Conservation (phyloP, 2,888 invertebrate genomes). For the Pachliopta kotzebuea region DNA sequence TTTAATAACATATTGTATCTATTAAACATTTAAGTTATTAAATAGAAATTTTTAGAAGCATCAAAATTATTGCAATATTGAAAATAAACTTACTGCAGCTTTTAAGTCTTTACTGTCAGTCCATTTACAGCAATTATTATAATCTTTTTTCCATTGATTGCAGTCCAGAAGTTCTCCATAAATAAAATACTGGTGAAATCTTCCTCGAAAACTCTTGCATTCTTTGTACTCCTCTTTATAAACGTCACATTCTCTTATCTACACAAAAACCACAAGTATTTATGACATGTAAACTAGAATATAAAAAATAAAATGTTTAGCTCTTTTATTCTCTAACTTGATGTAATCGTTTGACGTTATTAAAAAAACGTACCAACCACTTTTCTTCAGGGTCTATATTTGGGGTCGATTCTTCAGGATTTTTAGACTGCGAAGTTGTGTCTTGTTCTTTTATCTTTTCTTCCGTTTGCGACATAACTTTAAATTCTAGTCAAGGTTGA, state of each 20-base stretch:
- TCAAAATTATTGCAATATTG: too few species aligned
- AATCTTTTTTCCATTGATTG: slow-evolving; percentile 88
- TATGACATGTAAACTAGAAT: too few species aligned
- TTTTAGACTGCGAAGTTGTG: slow-evolving; percentile 35
- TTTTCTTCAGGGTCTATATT: slow-evolving; percentile 47
- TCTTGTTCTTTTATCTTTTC: slow-evolving; percentile 32
- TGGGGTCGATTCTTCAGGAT: slow-evolving; percentile 21
- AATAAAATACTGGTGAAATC: slow-evolving; percentile 94
- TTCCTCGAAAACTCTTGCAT: slow-evolving; percentile 86
- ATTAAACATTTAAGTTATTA: too few species aligned
- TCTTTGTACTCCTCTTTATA: slow-evolving; percentile 92
- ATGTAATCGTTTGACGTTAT: background rate
- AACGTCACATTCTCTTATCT: slow-evolving; percentile 88
- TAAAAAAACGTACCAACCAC: slow-evolving; percentile 55
- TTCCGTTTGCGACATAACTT: slow-evolving; percentile 31
- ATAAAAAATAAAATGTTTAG: too few species aligned
- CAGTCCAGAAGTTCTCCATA: slow-evolving; percentile 88
- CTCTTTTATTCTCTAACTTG: too few species aligned
- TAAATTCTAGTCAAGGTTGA: background rate
- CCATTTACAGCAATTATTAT: slow-evolving; percentile 87
- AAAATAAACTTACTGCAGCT: slow-evolving; percentile 83
- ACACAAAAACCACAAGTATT: slow-evolving; percentile 30
- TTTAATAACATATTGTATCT: too few species aligned
- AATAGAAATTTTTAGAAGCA: too few species aligned
- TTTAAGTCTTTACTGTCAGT: slow-evolving; percentile 79